Percentiles rank a stretch among this genome's conserved stretches.
Evolutionary conservation across 1,140 invertebrate species (phyloP).

Genomic region (Leptestheria dahalacensis): DNA sequence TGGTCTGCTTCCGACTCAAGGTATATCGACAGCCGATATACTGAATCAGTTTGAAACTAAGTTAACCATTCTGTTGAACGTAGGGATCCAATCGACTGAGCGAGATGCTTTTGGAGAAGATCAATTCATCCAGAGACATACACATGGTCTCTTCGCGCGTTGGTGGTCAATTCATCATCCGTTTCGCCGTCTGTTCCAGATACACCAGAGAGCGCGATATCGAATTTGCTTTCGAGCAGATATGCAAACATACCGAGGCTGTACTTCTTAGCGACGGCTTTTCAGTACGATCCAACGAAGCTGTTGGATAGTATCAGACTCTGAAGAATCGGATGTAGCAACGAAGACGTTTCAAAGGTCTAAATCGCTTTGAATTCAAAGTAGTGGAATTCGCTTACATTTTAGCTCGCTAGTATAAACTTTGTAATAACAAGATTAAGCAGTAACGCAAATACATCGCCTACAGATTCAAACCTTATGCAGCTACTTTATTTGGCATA

Average conservation of each 20-base stretch:
- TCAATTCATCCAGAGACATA: constrained; percentile 83
- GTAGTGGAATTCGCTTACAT: no score
- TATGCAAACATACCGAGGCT: constrained; percentile 51
- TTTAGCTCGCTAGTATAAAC: no score
- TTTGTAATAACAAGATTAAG: no score
- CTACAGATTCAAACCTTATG: no score
- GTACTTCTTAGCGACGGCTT: no score
- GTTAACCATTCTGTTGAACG: constrained; percentile 19
- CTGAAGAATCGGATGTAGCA: no score
- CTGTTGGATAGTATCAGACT: no score
- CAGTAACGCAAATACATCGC: no score
- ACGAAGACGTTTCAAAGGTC: no score
- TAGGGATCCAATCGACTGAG: constrained; percentile 66
- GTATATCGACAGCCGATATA: constrained; percentile 20
- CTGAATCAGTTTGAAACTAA: neutral
- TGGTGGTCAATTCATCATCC: constrained; percentile 64
- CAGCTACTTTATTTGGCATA: no score
- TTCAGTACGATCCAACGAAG: no score
- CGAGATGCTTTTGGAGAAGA: constrained; percentile 62
- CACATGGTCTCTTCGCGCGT: constrained; percentile 88
- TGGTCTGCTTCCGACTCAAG: constrained; percentile 42
- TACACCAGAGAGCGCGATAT: constrained; percentile 69
- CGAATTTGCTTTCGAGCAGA: constrained; percentile 59
- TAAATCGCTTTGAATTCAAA: no score
- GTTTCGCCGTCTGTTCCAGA: constrained; percentile 79